phyloP scores from a whole-genome alignment of 1,140 invertebrate genomes.

The Limonius californicus region DNA sequence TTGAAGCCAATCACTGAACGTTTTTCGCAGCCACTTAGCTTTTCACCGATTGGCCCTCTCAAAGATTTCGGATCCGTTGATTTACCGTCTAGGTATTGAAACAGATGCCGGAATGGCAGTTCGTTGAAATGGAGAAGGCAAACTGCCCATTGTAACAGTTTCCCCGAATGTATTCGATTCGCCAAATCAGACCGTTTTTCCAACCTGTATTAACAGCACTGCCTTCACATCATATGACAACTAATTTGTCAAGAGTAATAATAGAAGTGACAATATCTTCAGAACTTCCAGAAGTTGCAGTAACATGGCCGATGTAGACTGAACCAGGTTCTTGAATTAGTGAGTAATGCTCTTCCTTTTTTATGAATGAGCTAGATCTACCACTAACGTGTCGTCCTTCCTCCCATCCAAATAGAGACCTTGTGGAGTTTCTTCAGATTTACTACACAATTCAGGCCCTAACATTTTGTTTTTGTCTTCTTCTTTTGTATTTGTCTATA shows the following conservation, averaged over 20 bases:
- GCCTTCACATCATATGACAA: slow-evolving; percentile 16
- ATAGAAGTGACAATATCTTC: slow-evolving; percentile 2
- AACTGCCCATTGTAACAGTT: slow-evolving; percentile 9
- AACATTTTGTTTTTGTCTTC: not conserved
- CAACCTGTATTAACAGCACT: slow-evolving; percentile 13
- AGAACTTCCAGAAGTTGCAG: slow-evolving; percentile 5
- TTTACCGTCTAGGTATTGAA: slow-evolving; percentile 34
- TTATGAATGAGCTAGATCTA: too few relatives aligned
- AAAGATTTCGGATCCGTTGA: slow-evolving; percentile 34
- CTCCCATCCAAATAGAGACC: slow-evolving; percentile 5
- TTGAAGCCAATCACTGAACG: not conserved
- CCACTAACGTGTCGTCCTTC: not conserved
- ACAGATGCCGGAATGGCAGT: slow-evolving; percentile 37
- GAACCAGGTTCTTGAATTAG: not conserved
- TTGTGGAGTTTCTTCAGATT: not conserved
- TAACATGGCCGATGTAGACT: slow-evolving; percentile 7
- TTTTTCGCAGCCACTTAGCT: slow-evolving; percentile 32
- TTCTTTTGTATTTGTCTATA: slow-evolving; percentile 4
- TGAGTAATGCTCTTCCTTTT: slow-evolving; percentile 3
- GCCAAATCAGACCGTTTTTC: not conserved
- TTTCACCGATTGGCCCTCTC: slow-evolving; percentile 33
- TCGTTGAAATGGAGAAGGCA: slow-evolving; percentile 13
- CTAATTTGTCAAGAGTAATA: slow-evolving; percentile 9
- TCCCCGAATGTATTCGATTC: slow-evolving; percentile 3
- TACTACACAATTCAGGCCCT: not conserved